Evolutionary conservation across 2,888 invertebrate genomes (phyloP), one percentile per base, ranked within the genome.

Genomic region (Stegophylla sp.): DNA sequence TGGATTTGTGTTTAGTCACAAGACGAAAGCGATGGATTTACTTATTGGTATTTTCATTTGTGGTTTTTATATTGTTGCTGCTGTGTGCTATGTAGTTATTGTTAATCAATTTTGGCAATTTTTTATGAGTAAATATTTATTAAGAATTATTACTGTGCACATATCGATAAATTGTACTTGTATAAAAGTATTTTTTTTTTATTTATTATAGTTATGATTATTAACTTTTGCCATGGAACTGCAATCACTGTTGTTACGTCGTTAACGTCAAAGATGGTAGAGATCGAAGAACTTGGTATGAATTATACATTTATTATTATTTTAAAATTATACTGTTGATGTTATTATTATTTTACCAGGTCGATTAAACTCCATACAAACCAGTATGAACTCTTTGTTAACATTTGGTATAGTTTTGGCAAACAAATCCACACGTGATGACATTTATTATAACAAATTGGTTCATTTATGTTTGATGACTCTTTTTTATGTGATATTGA

Each of bases 41-140:
- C 75, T 83, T 77, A 83, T 84, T 71, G 84, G 84, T 53, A 82
- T 83, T 15, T 67, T 83, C 26, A 83, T 83, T 3, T 83, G 83
- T 23, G 71, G 77, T 12, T 83, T 82, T 20, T 69, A 83, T 51
- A 82, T 83, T 3, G 51, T 82, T 12, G 82, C 82, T 13, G 74
- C 79, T 23, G 23, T 82, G 7, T 79, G 81, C 26, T 82, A 82
- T 34, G 63, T 82, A 28, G 63, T 82, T n/a, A 74, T 83, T 23
- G 75, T 82, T 10, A 64, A 63, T 17, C 51, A 67, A 66, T 51
- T 75, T 15, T 83, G 82, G 82, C 73, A 83, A 67, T 45, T 82
- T 26, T 83, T 72, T 63, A 28, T 83, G 17, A 81, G 83, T 83
- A 83, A 83, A 72, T 83, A 73, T 53, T 15, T 20, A 53, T n/a